Evolutionary conservation across 2,797 vertebrate genomes (phyloP).

Genomic region (Dendrocincla fuliginosa): DNA sequence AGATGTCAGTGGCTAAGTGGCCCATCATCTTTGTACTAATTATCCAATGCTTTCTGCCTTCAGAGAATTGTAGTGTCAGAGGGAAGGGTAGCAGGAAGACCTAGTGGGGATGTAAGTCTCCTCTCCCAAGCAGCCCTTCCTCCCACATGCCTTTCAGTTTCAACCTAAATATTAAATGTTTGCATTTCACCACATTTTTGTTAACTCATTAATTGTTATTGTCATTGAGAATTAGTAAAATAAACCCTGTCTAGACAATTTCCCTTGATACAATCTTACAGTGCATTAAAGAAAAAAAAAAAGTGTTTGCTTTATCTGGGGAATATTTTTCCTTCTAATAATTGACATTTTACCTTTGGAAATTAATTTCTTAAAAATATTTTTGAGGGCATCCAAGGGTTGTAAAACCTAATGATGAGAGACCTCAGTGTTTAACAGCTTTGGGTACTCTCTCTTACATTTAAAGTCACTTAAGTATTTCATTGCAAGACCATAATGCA

Average conservation of each 20-base stretch:
- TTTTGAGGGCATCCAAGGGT: background rate
- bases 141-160: background rate
- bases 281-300: background rate
- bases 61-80: background rate
- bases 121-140: background rate
- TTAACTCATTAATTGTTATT: background rate
- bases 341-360: background rate
- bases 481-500: background rate
- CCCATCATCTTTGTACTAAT: background rate
- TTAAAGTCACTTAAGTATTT: background rate
- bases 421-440: background rate
- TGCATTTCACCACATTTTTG: background rate
- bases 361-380: background rate
- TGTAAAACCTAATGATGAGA: background rate
- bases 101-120: background rate
- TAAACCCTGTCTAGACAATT: slow-evolving; percentile 45
- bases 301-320: background rate
- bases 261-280: background rate
- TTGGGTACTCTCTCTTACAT: background rate
- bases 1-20: background rate
- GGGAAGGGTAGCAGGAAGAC: background rate
- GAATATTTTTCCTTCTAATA: slow-evolving; percentile 26
- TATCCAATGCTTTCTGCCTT: background rate
- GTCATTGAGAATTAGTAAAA: slow-evolving; percentile 2
- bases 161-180: background rate